Conservation (phyloP, 2,888 invertebrate genomes). For the Ypsolopha scabrella region DNA sequence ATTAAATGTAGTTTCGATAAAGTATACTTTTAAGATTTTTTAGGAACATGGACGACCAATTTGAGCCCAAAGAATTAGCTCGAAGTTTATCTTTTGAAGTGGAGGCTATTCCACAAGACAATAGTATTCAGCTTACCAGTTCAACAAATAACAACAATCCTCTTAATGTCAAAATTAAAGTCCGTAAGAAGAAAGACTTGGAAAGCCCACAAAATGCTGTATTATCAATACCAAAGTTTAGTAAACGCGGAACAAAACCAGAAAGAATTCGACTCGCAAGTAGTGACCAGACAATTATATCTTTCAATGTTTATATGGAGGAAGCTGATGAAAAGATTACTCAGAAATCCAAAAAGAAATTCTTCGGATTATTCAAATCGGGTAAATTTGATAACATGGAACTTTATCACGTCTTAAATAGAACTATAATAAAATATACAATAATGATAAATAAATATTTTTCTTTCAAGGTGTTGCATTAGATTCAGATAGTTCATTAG, state of each 20-base stretch:
- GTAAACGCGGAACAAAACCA: constrained; percentile 11
- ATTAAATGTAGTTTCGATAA: background rate
- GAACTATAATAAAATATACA: no score
- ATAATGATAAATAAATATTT: no score
- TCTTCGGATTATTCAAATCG: constrained; percentile 26
- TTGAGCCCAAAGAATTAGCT: constrained; percentile 20
- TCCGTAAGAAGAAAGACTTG: constrained; percentile 33
- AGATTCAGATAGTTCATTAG: constrained; percentile 10
- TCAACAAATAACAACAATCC: constrained; percentile 24
- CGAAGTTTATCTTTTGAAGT: constrained; percentile 43
- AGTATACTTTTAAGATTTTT: background rate
- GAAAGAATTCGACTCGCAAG: constrained; percentile 33
- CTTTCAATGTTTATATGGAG: constrained; percentile 46
- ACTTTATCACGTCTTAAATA: background rate
- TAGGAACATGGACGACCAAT: background rate
- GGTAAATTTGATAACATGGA: constrained; percentile 14
- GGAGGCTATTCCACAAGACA: constrained; percentile 32
- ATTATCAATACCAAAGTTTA: constrained; percentile 26
- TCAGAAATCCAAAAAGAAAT: constrained; percentile 11
- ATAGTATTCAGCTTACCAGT: constrained; percentile 14
- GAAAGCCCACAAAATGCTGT: constrained; percentile 18
- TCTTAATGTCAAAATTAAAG: constrained; percentile 43
- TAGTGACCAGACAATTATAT: constrained; percentile 53
- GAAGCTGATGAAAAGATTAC: background rate
- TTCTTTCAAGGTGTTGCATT: no score